Evolutionary conservation across 2,797 vertebrate genomes (phyloP).

Genomic region (Picus viridis): DNA sequence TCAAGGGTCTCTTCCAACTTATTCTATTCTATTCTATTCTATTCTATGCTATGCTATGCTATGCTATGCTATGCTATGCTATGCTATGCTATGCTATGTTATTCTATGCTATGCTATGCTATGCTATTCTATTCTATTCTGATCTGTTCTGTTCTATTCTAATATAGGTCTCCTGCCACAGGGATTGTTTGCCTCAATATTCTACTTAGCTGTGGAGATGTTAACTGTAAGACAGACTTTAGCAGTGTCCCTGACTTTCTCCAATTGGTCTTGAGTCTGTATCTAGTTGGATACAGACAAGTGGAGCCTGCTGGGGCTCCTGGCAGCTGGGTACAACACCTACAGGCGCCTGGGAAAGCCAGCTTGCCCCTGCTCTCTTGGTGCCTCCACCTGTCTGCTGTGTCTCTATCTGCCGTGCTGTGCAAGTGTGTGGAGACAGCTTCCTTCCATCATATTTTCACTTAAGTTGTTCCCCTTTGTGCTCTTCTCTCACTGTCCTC

Average conservation of each 20-base stretch:
- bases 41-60: no score
- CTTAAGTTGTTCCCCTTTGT: neutral
- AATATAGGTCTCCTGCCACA: neutral
- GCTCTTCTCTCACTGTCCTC: neutral
- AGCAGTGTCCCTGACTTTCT: neutral
- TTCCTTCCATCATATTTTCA: neutral
- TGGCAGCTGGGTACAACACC: neutral
- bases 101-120: no score
- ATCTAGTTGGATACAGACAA: fast-evolving
- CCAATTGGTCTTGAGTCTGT: fast-evolving
- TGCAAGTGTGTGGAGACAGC: neutral
- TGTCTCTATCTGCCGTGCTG: neutral
- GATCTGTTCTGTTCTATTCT: no score
- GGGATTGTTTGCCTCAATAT: neutral
- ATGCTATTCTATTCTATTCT: no score
- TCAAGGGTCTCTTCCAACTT: no score
- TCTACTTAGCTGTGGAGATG: neutral
- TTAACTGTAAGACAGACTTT: neutral
- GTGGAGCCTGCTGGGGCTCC: neutral
- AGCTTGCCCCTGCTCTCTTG: fast-evolving
- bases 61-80: no score
- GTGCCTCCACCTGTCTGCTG: fast-evolving
- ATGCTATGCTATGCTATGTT: no score
- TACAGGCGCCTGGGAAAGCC: neutral
- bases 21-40: no score